A percentile compares a stretch with the other conserved stretches of the same genome.
These are phyloP conservation scores for Crypturellus tataupa DNA, from an alignment of 2,797 vertebrate genomes.

Conservation along the genomic window DNA sequence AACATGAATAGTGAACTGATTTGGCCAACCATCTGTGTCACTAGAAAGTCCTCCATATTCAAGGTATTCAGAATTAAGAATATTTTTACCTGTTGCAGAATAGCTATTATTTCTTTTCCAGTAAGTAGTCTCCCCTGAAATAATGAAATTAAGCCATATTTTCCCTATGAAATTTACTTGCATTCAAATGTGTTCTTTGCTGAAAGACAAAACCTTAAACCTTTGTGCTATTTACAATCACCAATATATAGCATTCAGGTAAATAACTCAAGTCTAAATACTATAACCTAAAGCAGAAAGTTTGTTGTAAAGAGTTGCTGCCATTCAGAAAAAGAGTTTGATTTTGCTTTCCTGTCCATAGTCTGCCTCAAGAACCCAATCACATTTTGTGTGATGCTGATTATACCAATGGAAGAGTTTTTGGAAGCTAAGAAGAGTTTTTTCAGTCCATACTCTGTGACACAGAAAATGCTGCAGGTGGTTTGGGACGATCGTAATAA, in stretches of 20 bases:
- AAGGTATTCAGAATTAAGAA: not conserved
- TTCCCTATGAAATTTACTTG: not conserved
- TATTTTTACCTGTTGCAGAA: not conserved
- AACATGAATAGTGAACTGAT: rapidly evolving
- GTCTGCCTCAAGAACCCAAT: not conserved
- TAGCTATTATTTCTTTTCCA: not conserved
- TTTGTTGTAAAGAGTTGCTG: not conserved
- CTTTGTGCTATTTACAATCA: not conserved
- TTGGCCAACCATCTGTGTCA: not conserved
- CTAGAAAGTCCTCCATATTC: not conserved
- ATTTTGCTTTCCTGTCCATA: not conserved
- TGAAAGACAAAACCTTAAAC: not conserved
- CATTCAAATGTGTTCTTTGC: not conserved
- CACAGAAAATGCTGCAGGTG: not conserved
- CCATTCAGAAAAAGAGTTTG: not conserved
- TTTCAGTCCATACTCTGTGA: not conserved
- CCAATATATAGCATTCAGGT: not conserved
- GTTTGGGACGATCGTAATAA: not conserved
- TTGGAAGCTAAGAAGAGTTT: not conserved
- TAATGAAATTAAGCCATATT: not conserved
- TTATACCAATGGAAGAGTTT: not conserved
- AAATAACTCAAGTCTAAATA: not conserved
- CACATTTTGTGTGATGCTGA: not conserved
- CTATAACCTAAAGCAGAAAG: not conserved
- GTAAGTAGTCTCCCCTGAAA: not conserved